These are phyloP conservation scores for Lathamus discolor DNA, from an alignment of 2,113 vertebrate species.

Conservation along the genomic window DNA sequence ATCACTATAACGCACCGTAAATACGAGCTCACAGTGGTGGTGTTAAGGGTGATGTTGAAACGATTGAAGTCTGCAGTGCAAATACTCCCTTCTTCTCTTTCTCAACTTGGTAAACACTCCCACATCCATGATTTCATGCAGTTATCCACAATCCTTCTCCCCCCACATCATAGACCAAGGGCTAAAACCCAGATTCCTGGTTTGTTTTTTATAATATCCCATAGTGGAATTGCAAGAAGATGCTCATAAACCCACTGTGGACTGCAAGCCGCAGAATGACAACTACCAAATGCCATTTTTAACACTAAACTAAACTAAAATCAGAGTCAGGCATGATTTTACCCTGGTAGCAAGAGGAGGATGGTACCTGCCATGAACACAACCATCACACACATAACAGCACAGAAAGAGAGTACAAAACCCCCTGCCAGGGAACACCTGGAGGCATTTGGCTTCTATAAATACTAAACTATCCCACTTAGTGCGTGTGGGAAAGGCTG, in stretches of 20 bases:
- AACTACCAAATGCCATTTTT: neutral
- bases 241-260: neutral
- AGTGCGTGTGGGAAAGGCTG: neutral
- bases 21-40: accelerated
- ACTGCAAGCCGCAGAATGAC: neutral
- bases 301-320: neutral
- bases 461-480: neutral
- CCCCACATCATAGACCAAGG: neutral
- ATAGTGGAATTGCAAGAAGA: neutral
- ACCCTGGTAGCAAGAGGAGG: neutral
- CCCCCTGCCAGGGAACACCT: neutral
- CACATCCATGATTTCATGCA: neutral
- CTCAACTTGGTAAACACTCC: constrained; percentile 32
- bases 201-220: neutral
- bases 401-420: neutral
- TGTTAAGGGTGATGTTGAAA: constrained; percentile 1
- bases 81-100: constrained; percentile 21
- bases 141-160: neutral
- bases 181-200: neutral
- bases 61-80: neutral
- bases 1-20: neutral
- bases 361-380: accelerated
- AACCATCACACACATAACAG: neutral
- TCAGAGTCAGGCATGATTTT: neutral
- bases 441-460: neutral